Percentiles rank a stretch among this genome's conserved stretches.
These are phyloP conservation scores for Diploscapter pachys DNA, from an alignment of 1,140 invertebrate species.

Conservation along the genomic window DNA sequence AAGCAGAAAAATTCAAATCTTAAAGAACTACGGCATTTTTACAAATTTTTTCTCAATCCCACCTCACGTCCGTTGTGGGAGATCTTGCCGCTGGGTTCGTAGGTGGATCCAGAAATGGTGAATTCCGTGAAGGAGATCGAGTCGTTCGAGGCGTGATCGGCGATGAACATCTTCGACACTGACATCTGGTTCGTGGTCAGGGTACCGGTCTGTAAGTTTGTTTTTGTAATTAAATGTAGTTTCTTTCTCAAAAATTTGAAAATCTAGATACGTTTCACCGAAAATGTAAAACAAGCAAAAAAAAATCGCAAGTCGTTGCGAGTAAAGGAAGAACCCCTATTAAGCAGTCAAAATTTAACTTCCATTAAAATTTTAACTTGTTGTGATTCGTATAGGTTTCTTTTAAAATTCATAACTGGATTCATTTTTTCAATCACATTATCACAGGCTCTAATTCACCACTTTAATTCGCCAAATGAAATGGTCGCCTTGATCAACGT, in stretches of 20 bases:
- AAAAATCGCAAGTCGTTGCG: not conserved
- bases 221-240: not conserved
- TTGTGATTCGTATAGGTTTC: too few species aligned
- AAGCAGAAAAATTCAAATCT: too few species aligned
- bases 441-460: too few species aligned
- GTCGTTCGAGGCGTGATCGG: slow-evolving; percentile 83
- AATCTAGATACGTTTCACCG: too few species aligned
- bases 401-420: too few species aligned
- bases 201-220: slow-evolving; percentile 64
- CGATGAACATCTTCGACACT: slow-evolving; percentile 76
- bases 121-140: slow-evolving; percentile 89
- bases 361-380: too few species aligned
- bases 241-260: too few species aligned
- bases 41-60: not conserved
- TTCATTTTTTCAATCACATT: too few species aligned
- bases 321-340: too few species aligned
- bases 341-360: too few species aligned
- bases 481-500: too few species aligned
- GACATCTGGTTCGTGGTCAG: slow-evolving; percentile 99
- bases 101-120: slow-evolving; percentile 97
- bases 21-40: not conserved
- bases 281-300: slow-evolving; percentile 62
- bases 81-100: slow-evolving; percentile 95
- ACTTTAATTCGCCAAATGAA: too few species aligned
- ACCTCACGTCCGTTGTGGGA: slow-evolving; percentile 63